Conservation (phyloP, 1,140 invertebrate genomes). For the Chionoecetes opilio region DNA sequence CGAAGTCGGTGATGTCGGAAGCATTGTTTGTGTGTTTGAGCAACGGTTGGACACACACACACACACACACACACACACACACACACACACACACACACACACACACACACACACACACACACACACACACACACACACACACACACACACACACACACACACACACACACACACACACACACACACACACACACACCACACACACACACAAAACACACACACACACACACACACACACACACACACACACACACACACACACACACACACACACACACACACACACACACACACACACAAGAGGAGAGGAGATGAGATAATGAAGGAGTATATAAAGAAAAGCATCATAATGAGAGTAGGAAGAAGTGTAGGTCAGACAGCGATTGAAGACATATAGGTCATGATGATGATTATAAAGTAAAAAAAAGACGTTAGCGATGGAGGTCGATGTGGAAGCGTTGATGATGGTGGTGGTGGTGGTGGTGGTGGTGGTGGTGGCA, state of each 20-base stretch:
- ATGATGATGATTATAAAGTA: too few species aligned
- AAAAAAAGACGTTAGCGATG: too few species aligned
- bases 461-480: not conserved
- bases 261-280: too few species aligned
- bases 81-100: not conserved
- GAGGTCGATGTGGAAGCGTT: not conserved
- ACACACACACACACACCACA: too few species aligned
- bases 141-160: conserved; percentile 51
- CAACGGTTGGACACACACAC: not conserved
- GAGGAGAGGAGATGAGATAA: too few species aligned
- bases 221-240: conserved; percentile 39
- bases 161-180: conserved; percentile 63
- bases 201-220: too few species aligned
- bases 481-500: not conserved
- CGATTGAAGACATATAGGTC: too few species aligned
- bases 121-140: conserved; percentile 55
- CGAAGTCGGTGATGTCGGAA: not conserved
- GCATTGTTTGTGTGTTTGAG: conserved; percentile 8
- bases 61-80: conserved; percentile 22
- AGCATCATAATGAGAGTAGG: too few species aligned
- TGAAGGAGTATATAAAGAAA: too few species aligned
- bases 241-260: too few species aligned
- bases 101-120: conserved; percentile 36
- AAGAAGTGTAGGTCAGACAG: too few species aligned
- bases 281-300: too few species aligned